A percentile compares a stretch with the other conserved stretches of the same genome.
Conservation (phyloP, 1,140 invertebrate genomes). For the Eriosoma lanigerum region DNA sequence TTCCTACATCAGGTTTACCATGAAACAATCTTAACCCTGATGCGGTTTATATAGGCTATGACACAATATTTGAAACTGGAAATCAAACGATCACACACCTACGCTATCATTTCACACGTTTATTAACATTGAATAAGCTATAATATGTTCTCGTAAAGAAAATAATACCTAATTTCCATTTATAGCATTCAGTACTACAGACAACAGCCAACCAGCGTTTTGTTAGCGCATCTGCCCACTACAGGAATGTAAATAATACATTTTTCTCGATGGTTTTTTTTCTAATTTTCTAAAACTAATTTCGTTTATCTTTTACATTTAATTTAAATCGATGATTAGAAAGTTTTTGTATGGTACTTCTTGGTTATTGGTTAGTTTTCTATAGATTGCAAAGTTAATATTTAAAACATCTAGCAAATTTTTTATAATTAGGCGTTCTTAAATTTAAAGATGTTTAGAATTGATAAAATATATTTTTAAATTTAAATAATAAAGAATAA, state of each 20-base stretch:
- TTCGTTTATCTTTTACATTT: not conserved
- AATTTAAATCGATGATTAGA: conserved; percentile 1
- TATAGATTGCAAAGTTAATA: too few relatives aligned
- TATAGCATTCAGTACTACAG: not conserved
- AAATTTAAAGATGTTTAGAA: too few relatives aligned
- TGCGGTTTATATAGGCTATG: not conserved
- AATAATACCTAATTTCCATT: conserved; percentile 30
- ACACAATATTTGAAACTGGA: not conserved
- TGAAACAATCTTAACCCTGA: conserved; percentile 9
- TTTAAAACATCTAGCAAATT: too few relatives aligned
- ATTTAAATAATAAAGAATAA: too few relatives aligned
- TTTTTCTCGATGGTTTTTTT: too few relatives aligned
- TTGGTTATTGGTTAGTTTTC: too few relatives aligned
- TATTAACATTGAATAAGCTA: not conserved
- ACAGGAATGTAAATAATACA: not conserved
- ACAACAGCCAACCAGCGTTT: not conserved
- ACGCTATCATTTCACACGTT: not conserved
- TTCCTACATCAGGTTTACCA: not conserved
- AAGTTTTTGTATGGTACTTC: too few relatives aligned
- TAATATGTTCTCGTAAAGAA: not conserved
- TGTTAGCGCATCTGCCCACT: not conserved
- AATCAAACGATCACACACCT: not conserved
- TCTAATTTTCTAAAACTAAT: conserved; percentile 9
- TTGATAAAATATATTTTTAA: too few relatives aligned
- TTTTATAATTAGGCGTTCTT: too few relatives aligned